Percentiles rank a stretch among this genome's conserved stretches.
Evolutionary conservation across 2,797 vertebrate species (phyloP).

Genomic region (Poeciliopsis gracilis): DNA sequence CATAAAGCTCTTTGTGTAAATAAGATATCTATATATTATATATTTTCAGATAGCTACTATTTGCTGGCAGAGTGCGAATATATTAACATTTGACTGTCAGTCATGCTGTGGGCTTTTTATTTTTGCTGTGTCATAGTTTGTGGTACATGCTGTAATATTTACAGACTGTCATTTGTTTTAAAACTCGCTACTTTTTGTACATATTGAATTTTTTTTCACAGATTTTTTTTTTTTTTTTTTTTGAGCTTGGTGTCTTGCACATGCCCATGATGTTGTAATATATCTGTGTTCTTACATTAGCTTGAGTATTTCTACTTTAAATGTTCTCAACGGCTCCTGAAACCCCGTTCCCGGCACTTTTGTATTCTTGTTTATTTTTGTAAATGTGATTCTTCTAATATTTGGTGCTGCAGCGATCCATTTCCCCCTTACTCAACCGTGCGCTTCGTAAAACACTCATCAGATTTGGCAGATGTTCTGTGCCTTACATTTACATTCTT

Average conservation of each 20-base stretch:
- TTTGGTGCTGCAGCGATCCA: slow-evolving; percentile 58
- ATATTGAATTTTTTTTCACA: slow-evolving; percentile 27
- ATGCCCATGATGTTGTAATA: slow-evolving; percentile 55
- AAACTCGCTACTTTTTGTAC: slow-evolving; percentile 36
- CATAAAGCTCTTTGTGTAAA: slow-evolving; percentile 50
- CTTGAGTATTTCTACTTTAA: slow-evolving; percentile 52
- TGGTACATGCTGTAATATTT: slow-evolving; percentile 56
- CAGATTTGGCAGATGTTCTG: slow-evolving; percentile 53
- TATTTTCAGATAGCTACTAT: slow-evolving; percentile 87
- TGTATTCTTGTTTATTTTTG: slow-evolving; percentile 51
- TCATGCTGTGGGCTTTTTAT: slow-evolving; percentile 84
- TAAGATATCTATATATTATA: slow-evolving; percentile 74
- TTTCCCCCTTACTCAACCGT: slow-evolving; percentile 6
- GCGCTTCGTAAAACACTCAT: slow-evolving; percentile 49
- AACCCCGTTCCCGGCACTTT: slow-evolving; percentile 37
- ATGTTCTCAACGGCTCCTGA: slow-evolving; percentile 27
- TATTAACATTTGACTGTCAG: slow-evolving; percentile 83
- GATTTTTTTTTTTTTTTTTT: slow-evolving; percentile 23
- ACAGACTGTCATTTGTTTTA: slow-evolving; percentile 28
- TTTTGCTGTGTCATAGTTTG: slow-evolving; percentile 78
- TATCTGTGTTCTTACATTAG: slow-evolving; percentile 54
- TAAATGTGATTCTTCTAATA: slow-evolving; percentile 16
- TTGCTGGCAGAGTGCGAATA: slow-evolving; percentile 90
- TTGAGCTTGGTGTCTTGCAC: slow-evolving; percentile 66
- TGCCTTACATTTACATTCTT: slow-evolving; percentile 68